phyloP scores from a whole-genome alignment of 2,888 invertebrate species.

The Protula sp. region DNA sequence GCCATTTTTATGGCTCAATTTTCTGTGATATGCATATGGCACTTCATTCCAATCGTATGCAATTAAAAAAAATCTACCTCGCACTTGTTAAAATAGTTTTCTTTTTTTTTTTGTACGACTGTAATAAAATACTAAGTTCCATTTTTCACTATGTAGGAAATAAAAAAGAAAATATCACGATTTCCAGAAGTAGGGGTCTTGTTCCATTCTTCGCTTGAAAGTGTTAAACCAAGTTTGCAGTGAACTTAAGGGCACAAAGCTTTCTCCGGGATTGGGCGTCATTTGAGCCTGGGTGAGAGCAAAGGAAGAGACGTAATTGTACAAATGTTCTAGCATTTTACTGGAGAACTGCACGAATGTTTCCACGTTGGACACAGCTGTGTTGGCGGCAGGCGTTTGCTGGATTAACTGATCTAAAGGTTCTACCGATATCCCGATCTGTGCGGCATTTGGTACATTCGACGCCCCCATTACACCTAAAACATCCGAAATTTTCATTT shows the following conservation, averaged over 20 bases:
- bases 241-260: constrained; percentile 79
- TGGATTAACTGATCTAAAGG: constrained; percentile 60
- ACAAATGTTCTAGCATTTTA: constrained; percentile 88
- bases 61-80: no score
- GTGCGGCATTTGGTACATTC: no score
- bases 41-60: no score
- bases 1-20: no score
- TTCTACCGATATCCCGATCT: constrained; percentile 89
- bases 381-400: constrained; percentile 53
- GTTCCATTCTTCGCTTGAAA: constrained; percentile 79
- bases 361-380: constrained; percentile 37
- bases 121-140: no score
- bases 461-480: no score
- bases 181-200: constrained; percentile 92
- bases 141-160: no score
- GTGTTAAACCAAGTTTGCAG: constrained; percentile 91
- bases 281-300: constrained; percentile 74
- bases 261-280: constrained; percentile 71
- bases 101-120: no score
- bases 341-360: constrained; percentile 62
- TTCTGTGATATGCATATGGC: no score
- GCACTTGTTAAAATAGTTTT: no score
- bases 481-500: no score
- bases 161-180: constrained; percentile 4
- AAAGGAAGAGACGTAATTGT: constrained; percentile 89